Evolutionary conservation across 1,140 invertebrate genomes (phyloP), one percentile per base, ranked within the genome.

Genomic region (Caenorhabditis remanei): DNA sequence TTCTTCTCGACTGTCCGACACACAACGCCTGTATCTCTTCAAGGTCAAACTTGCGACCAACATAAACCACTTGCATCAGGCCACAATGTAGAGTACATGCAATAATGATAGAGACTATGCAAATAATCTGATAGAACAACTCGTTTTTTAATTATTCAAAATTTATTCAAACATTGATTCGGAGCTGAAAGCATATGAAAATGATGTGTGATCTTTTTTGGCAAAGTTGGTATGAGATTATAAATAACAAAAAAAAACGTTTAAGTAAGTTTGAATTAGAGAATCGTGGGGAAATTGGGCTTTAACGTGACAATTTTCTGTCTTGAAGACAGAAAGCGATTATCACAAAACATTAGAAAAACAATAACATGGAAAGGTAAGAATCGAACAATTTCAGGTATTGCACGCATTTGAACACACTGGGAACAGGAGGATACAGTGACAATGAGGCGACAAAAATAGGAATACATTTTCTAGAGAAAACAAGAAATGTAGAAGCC

Each of bases 201-300:
- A 9, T 79, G 71, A 79, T 79, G 71, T 50, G 71, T 79, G 65
- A 71, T 71, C 65, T 46, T 16, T 46, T 79, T 48, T 79, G 71
- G 71, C 71, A 50, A 79, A 79, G 14, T 50, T 79, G 43, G 71
- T 79, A 71, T 50, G 71, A 79, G 71, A 79, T 71, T 43, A 43
- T 19, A 19, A 50, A 53, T 79, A 79, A 79, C 71, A 50, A 79
- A 24, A 50, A 79, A 43, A 41, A 53, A 14, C 2, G 16, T 53
- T 5, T 50, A 24, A 41, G 21, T 50, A 50, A 19, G 46, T 79
- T 46, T 50, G 21, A 50, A 50, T 13, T 50, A 79, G 71, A 79
- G 71, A 48, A 79, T 79, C 46, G 46, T 50, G n/a, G 13, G 46
- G 13, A 53, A 53, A 53, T 11, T 11, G 50, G 50, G 50, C 2